phyloP scores from a whole-genome alignment of 1,140 invertebrate species.

The Drosophila quadrilineata region DNA sequence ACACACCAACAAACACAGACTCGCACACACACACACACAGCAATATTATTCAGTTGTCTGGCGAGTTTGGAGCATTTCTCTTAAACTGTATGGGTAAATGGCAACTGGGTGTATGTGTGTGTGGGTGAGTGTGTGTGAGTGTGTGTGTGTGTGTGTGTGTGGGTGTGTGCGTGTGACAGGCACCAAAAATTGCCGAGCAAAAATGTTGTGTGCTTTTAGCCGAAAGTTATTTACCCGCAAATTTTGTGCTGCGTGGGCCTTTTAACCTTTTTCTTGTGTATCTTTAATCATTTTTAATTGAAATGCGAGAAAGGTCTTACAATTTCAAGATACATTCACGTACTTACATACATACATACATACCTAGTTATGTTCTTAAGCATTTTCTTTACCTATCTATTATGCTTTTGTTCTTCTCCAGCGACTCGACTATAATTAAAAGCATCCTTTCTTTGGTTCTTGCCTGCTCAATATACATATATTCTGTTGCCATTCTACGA shows the following conservation, averaged over 20 bases:
- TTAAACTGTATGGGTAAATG: background rate
- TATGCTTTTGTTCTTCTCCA: background rate
- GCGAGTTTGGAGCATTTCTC: background rate
- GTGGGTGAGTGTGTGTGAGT: conserved; percentile 17
- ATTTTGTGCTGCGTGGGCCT: conserved; percentile 63
- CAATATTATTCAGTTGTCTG: conserved; percentile 22
- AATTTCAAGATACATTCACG: background rate
- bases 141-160: conserved; percentile 19
- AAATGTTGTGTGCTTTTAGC: conserved; percentile 29
- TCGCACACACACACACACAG: background rate
- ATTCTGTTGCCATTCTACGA: no score
- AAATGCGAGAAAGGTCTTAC: conserved; percentile 51
- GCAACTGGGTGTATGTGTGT: conserved; percentile 22
- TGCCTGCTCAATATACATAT: no score
- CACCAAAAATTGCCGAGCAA: conserved; percentile 16
- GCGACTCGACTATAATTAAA: background rate
- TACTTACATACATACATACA: background rate
- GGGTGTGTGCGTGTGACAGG: conserved; percentile 17
- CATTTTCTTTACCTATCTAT: background rate
- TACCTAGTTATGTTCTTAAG: background rate
- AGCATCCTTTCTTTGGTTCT: background rate
- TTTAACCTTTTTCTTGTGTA: conserved; percentile 71
- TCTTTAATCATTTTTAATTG: conserved; percentile 77
- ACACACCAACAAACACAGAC: conserved; percentile 9
- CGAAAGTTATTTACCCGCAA: conserved; percentile 66